Conservation (phyloP, 2,113 vertebrate genomes). For the Centropus bengalensis region DNA sequence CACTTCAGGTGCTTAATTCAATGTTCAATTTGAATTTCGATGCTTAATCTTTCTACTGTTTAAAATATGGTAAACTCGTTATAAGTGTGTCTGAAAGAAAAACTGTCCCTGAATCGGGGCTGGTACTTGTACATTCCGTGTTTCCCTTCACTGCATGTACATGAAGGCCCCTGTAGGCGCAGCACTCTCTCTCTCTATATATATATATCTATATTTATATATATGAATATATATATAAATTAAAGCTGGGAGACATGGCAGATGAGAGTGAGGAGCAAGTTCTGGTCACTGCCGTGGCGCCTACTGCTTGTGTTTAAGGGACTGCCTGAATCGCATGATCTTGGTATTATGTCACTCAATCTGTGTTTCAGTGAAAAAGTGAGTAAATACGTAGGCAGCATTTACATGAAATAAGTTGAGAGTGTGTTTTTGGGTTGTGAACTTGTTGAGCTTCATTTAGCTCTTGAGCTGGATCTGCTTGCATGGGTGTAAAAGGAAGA, state of each 20-base stretch:
- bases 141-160: not conserved
- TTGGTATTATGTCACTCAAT: not conserved
- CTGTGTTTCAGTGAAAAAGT: not conserved
- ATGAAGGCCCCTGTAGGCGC: not conserved
- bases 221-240: too few relatives aligned
- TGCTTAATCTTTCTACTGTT: not conserved
- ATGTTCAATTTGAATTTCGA: not conserved
- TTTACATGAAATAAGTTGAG: not conserved
- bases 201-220: too few relatives aligned
- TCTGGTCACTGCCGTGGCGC: not conserved
- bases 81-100: not conserved
- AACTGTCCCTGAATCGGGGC: not conserved
- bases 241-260: not conserved
- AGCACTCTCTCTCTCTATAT: not conserved
- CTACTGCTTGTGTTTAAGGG: not conserved
- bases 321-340: not conserved
- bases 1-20: not conserved
- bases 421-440: not conserved
- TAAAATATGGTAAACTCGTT: rapidly evolving
- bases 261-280: not conserved
- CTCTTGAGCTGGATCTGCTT: not conserved
- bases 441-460: not conserved
- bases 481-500: conserved; percentile 31
- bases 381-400: not conserved
- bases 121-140: not conserved